Evolutionary conservation across 2,113 vertebrate species (phyloP).

Genomic region (Brachionichthys hirsutus): DNA sequence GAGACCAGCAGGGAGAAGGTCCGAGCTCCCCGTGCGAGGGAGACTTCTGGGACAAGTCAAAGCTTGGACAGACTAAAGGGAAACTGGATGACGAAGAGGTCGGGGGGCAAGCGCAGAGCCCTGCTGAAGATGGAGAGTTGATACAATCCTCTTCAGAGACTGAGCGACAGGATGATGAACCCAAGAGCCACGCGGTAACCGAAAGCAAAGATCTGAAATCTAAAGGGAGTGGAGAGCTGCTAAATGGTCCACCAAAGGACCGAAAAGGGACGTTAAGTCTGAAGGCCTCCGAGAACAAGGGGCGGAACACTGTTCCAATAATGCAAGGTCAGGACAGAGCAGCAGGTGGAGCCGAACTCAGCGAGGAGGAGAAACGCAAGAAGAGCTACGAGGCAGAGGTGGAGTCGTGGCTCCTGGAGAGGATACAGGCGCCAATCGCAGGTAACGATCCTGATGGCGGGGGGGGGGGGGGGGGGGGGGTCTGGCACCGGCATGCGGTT

Average conservation of each 20-base stretch:
- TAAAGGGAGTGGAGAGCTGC: constrained; percentile 40
- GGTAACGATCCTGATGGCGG: constrained; percentile 67
- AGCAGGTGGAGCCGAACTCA: constrained; percentile 34
- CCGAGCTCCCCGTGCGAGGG: not conserved
- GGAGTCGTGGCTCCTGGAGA: constrained; percentile 88
- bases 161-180: constrained; percentile 30
- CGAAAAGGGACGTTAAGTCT: constrained; percentile 51
- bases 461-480: too few species aligned
- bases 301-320: constrained; percentile 47
- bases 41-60: constrained; percentile 7
- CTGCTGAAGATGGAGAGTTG: constrained; percentile 58
- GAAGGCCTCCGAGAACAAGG: constrained; percentile 46
- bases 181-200: constrained; percentile 7
- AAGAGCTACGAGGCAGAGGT: constrained; percentile 83
- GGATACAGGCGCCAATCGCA: constrained; percentile 95
- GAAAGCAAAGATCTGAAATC: constrained; percentile 50
- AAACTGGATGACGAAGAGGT: constrained; percentile 65
- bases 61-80: constrained; percentile 31
- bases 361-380: constrained; percentile 66
- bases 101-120: constrained; percentile 63
- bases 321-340: constrained; percentile 65
- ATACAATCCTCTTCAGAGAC: constrained; percentile 40
- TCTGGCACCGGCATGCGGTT: not conserved
- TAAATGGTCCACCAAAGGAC: constrained; percentile 23
- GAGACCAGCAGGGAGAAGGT: constrained; percentile 35